A percentile compares a stretch with the other conserved stretches of the same genome.
Conservation (phyloP, 2,888 invertebrate genomes). For the Ophioninae sp. region DNA sequence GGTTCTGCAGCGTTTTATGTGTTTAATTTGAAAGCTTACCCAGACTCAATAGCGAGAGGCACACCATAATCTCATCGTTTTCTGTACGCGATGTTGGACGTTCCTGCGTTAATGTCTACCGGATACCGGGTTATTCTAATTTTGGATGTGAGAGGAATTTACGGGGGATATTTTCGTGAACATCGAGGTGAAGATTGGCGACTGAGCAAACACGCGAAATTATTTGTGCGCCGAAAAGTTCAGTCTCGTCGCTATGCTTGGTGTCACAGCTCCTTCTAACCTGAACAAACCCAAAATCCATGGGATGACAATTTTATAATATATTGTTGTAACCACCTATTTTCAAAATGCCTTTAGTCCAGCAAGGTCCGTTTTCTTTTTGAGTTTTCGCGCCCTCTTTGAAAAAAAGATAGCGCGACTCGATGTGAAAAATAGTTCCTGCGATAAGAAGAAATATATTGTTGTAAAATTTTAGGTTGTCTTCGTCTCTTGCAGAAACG, state of each 20-base stretch:
- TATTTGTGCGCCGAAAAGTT: constrained; percentile 18
- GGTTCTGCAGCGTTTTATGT: constrained; percentile 75
- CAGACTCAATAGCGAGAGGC: constrained; percentile 9
- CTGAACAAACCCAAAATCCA: no score
- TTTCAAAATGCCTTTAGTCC: no score
- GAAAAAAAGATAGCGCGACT: no score
- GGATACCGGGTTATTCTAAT: constrained; percentile 69
- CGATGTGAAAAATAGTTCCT: no score
- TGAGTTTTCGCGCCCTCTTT: no score
- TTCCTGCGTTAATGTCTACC: constrained; percentile 8
- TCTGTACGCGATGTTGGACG: constrained; percentile 8
- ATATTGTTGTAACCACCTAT: no score
- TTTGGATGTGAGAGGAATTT: constrained; percentile 72
- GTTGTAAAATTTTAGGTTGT: no score
- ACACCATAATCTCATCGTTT: constrained; percentile 11
- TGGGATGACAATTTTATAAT: no score
- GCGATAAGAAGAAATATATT: no score
- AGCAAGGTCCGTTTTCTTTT: no score
- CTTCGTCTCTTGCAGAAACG: no score
- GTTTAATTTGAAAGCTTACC: constrained; percentile 75
- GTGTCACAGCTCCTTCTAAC: neutral
- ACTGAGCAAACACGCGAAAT: constrained; percentile 3
- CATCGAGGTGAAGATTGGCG: constrained; percentile 21
- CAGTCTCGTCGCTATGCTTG: neutral
- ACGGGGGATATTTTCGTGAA: constrained; percentile 56